phyloP scores from a whole-genome alignment of 1,140 invertebrate genomes.

The Whitmania pigra region DNA sequence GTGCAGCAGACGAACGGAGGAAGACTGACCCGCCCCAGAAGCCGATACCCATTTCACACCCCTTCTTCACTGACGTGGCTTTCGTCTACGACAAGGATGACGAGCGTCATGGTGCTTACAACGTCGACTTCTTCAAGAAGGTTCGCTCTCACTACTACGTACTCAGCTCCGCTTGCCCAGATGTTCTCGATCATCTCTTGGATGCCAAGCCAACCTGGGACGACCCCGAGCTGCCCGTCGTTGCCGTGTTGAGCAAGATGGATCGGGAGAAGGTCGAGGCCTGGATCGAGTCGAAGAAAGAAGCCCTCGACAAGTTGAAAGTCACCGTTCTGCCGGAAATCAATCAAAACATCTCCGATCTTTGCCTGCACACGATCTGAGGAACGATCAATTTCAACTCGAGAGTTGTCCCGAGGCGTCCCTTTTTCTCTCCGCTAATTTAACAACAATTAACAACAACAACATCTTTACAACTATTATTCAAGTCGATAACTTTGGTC shows the following conservation, averaged over 20 bases:
- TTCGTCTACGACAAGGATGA: constrained; percentile 2
- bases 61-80: constrained; percentile 8
- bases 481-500: no score
- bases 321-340: not conserved
- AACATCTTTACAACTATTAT: no score
- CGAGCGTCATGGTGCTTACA: not conserved
- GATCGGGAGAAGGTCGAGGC: not conserved
- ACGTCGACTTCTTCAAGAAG: constrained; percentile 9
- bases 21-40: not conserved
- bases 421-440: no score
- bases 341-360: no score
- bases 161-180: not conserved
- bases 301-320: not conserved
- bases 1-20: not conserved
- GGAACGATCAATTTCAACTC: no score
- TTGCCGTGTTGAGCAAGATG: not conserved
- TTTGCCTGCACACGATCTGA: no score
- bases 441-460: no score
- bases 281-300: not conserved
- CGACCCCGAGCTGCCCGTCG: not conserved
- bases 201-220: not conserved
- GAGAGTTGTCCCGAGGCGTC: no score
- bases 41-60: not conserved
- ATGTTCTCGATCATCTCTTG: not conserved
- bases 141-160: not conserved